Percentiles rank a stretch among this genome's conserved stretches.
These are phyloP conservation scores for Drosophila baimaii DNA, from an alignment of 1,140 invertebrate genomes.

Conservation along the genomic window DNA sequence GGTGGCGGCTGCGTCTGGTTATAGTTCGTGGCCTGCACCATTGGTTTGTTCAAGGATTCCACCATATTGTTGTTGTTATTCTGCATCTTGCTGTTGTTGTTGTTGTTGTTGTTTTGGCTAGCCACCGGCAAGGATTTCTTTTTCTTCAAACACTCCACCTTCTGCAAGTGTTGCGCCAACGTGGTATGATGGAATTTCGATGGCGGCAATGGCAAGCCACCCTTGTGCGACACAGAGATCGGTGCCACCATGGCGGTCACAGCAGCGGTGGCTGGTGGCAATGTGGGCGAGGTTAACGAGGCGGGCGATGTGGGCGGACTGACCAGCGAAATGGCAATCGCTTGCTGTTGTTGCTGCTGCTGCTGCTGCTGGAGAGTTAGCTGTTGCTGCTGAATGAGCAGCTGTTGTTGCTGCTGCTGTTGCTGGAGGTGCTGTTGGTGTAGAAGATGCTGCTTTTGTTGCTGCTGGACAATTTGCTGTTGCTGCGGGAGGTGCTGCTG, in stretches of 20 bases:
- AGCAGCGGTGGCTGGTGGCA: constrained; percentile 54
- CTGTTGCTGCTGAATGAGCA: constrained; percentile 11
- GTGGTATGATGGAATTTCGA: constrained; percentile 83
- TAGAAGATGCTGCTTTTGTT: constrained; percentile 29
- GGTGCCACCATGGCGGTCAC: constrained; percentile 79
- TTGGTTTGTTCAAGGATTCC: constrained; percentile 50
- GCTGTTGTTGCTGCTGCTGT: constrained; percentile 29
- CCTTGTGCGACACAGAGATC: constrained; percentile 68
- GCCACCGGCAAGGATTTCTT: constrained; percentile 68
- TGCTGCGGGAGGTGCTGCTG: constrained; percentile 30
- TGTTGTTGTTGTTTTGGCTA: constrained; percentile 57
- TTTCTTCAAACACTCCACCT: constrained; percentile 75
- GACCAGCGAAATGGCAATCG: constrained; percentile 60
- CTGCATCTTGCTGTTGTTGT: constrained; percentile 40
- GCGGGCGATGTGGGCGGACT: constrained; percentile 80
- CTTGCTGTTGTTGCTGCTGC: constrained; percentile 42
- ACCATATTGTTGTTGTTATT: constrained; percentile 29
- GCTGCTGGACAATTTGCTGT: constrained; percentile 24
- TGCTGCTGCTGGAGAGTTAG: constrained; percentile 4
- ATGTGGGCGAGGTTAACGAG: constrained; percentile 71
- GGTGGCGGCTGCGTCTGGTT: constrained; percentile 69
- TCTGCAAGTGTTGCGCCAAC: constrained; percentile 78
- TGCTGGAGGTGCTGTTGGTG: constrained; percentile 30
- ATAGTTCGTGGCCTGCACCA: constrained; percentile 28
- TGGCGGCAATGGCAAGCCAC: constrained; percentile 66